Percentiles rank a stretch among this genome's conserved stretches.
Conservation (phyloP, 2,888 invertebrate genomes). For the Chalcosyrphus nemorum region DNA sequence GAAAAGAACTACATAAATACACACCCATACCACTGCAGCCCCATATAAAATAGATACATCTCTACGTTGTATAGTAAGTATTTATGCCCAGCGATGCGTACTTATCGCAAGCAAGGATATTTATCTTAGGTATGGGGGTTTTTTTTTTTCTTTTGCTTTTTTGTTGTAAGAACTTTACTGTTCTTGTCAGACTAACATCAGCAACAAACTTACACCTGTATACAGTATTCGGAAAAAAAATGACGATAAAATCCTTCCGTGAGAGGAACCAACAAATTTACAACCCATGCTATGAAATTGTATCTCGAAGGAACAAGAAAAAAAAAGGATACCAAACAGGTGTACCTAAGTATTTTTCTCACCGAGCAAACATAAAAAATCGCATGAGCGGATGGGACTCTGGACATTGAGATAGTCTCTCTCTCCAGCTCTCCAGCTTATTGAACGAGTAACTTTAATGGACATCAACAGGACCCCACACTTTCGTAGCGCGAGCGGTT, state of each 20-base stretch:
- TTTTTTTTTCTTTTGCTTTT: not conserved
- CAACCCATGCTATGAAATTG: slow-evolving; percentile 52
- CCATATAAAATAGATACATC: not conserved
- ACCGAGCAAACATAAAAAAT: not conserved
- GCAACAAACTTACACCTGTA: slow-evolving; percentile 18
- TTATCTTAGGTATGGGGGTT: slow-evolving; percentile 12
- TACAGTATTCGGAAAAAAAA: not conserved
- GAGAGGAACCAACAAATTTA: slow-evolving; percentile 34
- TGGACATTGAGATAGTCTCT: not conserved
- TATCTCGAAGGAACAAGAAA: slow-evolving; percentile 22
- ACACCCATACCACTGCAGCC: not conserved
- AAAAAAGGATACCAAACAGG: slow-evolving; percentile 50
- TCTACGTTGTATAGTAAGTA: not conserved
- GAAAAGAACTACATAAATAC: slow-evolving; percentile 19
- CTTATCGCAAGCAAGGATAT: slow-evolving; percentile 7
- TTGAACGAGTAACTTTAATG: slow-evolving; percentile 39
- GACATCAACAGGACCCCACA: not conserved
- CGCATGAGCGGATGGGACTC: not conserved
- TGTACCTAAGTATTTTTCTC: slow-evolving; percentile 39
- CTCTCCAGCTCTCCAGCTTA: not conserved
- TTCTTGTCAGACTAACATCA: slow-evolving; percentile 19
- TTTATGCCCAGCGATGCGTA: slow-evolving; percentile 38
- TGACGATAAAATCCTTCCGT: not conserved
- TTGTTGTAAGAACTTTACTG: not conserved
- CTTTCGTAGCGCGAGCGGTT: slow-evolving; percentile 20